Evolutionary conservation across 2,113 vertebrate species (phyloP).

Genomic region (Vulpes ferrilata): DNA sequence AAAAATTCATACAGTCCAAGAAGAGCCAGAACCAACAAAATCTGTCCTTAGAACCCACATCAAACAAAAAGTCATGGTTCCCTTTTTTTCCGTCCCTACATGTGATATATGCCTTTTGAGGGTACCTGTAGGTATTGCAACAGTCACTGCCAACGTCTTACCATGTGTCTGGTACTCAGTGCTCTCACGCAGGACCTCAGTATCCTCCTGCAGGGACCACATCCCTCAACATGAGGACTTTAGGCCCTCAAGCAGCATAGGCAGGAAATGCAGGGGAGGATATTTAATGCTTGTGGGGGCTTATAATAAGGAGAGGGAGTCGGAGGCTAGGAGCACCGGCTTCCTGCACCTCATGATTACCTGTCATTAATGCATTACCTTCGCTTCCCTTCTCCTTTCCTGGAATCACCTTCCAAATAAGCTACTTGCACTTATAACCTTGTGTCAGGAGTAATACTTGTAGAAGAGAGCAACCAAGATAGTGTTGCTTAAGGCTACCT

Average conservation of each 20-base stretch:
- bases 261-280: neutral
- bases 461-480: fast-evolving
- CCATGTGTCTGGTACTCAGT: fast-evolving
- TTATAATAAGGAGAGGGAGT: neutral
- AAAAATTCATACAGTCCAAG: neutral
- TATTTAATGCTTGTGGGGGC: neutral
- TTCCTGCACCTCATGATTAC: neutral
- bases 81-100: neutral
- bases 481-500: neutral
- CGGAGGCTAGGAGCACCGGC: neutral
- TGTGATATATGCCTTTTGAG: neutral
- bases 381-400: neutral
- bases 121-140: neutral
- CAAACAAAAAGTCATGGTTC: neutral
- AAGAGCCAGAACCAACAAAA: neutral
- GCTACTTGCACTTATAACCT: neutral
- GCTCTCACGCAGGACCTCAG: neutral
- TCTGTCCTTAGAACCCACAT: neutral
- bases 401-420: neutral
- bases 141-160: neutral
- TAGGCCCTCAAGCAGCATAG: neutral
- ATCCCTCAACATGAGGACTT: neutral
- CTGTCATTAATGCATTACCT: neutral
- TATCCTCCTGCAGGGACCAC: neutral
- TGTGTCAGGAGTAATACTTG: neutral